Evolutionary conservation across 2,113 vertebrate species (phyloP), one percentile per base, ranked within the genome.

Genomic region (Macquaria australasica): DNA sequence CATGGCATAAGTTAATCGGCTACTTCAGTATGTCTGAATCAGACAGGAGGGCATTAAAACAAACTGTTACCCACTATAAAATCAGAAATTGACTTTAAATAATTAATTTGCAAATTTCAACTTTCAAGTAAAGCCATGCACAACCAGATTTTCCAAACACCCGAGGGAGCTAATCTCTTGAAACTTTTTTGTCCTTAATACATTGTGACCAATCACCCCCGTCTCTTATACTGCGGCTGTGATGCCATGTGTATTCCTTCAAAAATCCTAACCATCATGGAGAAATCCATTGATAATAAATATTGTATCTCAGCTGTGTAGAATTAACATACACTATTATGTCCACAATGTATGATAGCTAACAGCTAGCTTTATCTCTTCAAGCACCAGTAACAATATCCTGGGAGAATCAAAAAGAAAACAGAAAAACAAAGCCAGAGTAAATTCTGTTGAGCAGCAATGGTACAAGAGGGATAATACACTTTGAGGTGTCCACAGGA

Each of bases 401-500:
- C 0, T 45, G 0, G 4, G 4, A 58, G 12, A 51, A 71, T 31
- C 15, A 16, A n/a, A 3, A 55, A 39, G 2, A 18, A 34, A 14
- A 60, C 6, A 6, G 94, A 4, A 28, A 14, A 48, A 48, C 41
- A 31, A 76, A 28, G 8, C 21, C n/a, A 25, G 6, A 34, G 15
- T 10, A 58, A 41, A 39, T 66, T 43, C 70, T 67, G 69, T 41
- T 89, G 96, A 92, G 77, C 96, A 96, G 92, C 97, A 97, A 91
- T 97, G 97, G 93, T 87, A 87, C 66, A 91, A 69, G 31, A 81
- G 77, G 80, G 82, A 91, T 82, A 75, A 81, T 58, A 70, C 51
- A 85, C 80, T 77, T 86, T 88, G 90, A 88, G 55, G 37, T 60
- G 77, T 89, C 90, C 90, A 91, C 79, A 31, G 25, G 45, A 82